Base-by-base conservation (phyloP, 2,113 vertebrate species). In the Pampusana beccarii region DNA sequence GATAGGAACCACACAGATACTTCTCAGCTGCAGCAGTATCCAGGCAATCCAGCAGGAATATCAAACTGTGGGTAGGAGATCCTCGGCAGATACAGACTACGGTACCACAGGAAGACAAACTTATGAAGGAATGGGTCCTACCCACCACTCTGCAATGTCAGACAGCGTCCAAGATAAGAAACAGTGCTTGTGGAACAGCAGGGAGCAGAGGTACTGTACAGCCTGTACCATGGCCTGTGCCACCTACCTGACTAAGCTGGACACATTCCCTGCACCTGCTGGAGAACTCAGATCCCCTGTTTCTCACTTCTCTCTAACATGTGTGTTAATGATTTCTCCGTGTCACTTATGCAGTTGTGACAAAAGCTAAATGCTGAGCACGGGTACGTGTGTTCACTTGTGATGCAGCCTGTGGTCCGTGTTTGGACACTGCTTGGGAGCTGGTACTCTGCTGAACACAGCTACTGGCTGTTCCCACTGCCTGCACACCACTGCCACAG, bases 321-420 rank as follows among this genome's bases (percentile, higher is more conserved):
- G 8, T 28, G 5, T 12, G 18, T 14, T 24, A 38, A 11, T 0
- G 0, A 46, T 70, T 79, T 34, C 42, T 40, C 54, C 1, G 1
- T 11, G 31, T 48, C 20, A 8, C 29, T 60, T 7, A 7, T 0
- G 0, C 51, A 11, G 4, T 1, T 54, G 31, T 12, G 48, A 9
- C 1, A 1, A 72, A 36, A 70, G 33, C 40, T 25, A 23, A 50
- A 65, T 10, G 0, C 58, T 19, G 67, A 50, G 6, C 34, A n/a
- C 0, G 1, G n/a, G 40, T 50, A 10, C 25, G 40, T 28, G 34
- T 10, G 14, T 23, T 69, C 54, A 5, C 29, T 46, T 20, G 5
- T 2, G 3, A 20, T 20, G 48, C 60, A 57, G 60, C 20, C 31
- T 16, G 16, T 31, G 48, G 48, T 20, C 65, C 38, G 2, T 13